Evolutionary conservation across 2,888 invertebrate species (phyloP).

Genomic region (Noctua pronuba): DNA sequence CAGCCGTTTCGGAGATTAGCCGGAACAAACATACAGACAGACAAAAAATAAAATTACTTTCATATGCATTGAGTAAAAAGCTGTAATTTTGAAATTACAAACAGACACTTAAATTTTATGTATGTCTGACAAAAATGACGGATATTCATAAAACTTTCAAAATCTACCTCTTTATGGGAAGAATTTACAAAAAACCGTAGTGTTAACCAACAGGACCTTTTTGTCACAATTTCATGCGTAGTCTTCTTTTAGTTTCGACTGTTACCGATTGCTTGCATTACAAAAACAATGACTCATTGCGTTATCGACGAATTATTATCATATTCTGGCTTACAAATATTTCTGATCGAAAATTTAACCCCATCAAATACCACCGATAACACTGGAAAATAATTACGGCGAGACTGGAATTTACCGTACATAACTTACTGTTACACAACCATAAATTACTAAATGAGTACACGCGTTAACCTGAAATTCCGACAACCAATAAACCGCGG

Average conservation of each 20-base stretch:
- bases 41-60: no score
- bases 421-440: not conserved
- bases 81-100: no score
- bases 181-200: no score
- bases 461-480: conserved; percentile 13
- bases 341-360: not conserved
- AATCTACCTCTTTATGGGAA: no score
- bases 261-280: not conserved
- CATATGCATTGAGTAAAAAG: no score
- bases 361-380: conserved; percentile 1
- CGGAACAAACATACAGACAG: not conserved
- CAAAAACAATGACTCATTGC: not conserved
- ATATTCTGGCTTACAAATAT: not conserved
- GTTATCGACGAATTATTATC: not conserved
- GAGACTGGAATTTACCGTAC: conserved; percentile 2
- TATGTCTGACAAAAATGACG: no score
- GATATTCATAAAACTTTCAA: no score
- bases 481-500: conserved; percentile 25
- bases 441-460: conserved; percentile 14
- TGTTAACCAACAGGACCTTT: no score
- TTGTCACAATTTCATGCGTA: no score
- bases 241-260: no score
- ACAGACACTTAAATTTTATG: no score
- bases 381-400: not conserved
- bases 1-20: not conserved